A percentile compares a stretch with the other conserved stretches of the same genome.
Evolutionary conservation across 2,888 invertebrate genomes (phyloP).

Genomic region (Pelosia muscerda): DNA sequence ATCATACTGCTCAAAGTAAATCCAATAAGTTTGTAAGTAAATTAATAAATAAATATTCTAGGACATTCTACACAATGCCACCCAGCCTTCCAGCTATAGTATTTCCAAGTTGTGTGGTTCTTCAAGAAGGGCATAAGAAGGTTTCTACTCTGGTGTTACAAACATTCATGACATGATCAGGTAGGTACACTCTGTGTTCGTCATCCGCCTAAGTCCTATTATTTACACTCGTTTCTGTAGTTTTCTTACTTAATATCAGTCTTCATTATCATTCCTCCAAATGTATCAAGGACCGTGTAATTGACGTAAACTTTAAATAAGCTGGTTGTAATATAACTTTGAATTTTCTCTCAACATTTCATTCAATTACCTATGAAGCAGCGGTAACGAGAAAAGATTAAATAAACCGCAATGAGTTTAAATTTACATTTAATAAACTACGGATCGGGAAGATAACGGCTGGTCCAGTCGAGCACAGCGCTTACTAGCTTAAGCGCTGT

Average conservation of each 20-base stretch:
- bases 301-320: not conserved
- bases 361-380: conserved; percentile 20
- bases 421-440: conserved; percentile 39
- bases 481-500: conserved; percentile 4
- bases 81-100: no score
- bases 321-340: not conserved
- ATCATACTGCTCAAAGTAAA: no score
- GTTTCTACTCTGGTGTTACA: no score
- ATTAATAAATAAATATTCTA: no score
- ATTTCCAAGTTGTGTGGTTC: no score
- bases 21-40: no score
- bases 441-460: conserved; percentile 27
- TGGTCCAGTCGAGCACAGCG: conserved; percentile 21
- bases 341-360: conserved; percentile 14
- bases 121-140: no score
- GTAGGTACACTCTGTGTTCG: no score
- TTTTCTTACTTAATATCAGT: not conserved
- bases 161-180: no score
- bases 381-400: conserved; percentile 32
- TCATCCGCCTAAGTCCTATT: no score
- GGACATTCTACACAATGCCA: no score
- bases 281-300: not conserved
- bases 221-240: not conserved
- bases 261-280: not conserved
- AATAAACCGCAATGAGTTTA: conserved; percentile 25